Percentiles rank a stretch among this genome's conserved stretches.
Conservation (phyloP, 2,797 vertebrate species). For the Pseudochromis fuscus region DNA sequence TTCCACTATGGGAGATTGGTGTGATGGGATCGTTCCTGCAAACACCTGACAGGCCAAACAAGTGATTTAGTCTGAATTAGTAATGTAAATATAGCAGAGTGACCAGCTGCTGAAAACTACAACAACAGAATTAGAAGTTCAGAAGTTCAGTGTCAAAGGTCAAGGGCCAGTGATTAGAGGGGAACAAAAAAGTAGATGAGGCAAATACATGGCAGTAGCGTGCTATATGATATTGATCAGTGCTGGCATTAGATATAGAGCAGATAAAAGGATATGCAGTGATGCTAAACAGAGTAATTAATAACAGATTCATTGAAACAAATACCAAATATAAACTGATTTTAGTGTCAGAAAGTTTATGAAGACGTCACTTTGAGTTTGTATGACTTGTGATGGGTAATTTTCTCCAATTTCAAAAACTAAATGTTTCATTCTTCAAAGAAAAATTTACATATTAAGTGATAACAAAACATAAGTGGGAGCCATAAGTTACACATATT, state of each 20-base stretch:
- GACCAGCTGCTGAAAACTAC: constrained; percentile 55
- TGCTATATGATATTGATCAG: background rate
- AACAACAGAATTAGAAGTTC: constrained; percentile 67
- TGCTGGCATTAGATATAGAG: background rate
- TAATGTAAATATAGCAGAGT: constrained; percentile 54
- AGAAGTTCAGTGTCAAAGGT: constrained; percentile 56
- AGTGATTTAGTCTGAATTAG: constrained; percentile 25
- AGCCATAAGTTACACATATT: too few species aligned
- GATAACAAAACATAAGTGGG: too few species aligned
- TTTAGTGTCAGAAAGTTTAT: background rate
- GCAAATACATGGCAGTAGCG: background rate
- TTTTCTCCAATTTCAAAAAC: too few species aligned
- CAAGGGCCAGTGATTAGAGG: constrained; percentile 21
- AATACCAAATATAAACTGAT: background rate
- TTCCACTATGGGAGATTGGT: constrained; percentile 19
- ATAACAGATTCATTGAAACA: background rate
- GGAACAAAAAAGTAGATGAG: constrained; percentile 49
- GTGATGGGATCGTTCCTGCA: background rate
- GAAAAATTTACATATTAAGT: too few species aligned
- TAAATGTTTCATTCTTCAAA: too few species aligned
- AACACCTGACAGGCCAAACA: constrained; percentile 2
- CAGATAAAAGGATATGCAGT: background rate
- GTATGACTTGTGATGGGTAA: too few species aligned
- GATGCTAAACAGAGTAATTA: background rate
- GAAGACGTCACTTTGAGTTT: too few species aligned